These are phyloP conservation scores for Psephotus haematonotus DNA, from an alignment of 2,113 vertebrate species.

Conservation along the genomic window DNA sequence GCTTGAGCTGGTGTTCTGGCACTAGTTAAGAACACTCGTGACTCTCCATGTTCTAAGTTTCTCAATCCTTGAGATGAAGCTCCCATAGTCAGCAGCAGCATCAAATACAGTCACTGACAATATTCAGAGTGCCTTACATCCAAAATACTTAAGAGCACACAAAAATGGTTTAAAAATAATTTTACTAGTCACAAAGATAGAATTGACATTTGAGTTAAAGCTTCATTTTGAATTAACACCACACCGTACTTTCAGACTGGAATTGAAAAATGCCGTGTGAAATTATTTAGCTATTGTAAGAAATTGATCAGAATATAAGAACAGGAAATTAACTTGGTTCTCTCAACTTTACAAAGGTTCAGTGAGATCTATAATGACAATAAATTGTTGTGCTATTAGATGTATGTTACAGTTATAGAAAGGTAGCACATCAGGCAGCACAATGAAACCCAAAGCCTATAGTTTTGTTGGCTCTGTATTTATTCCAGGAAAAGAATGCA, in stretches of 20 bases:
- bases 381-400: background rate
- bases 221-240: background rate
- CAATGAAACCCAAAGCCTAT: background rate
- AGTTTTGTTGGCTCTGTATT: background rate
- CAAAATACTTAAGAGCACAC: background rate
- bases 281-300: background rate
- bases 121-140: background rate
- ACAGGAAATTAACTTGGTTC: background rate
- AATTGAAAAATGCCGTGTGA: background rate
- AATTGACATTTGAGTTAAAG: slow-evolving; percentile 28
- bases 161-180: slow-evolving; percentile 20
- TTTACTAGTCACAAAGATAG: slow-evolving; percentile 24
- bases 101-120: background rate
- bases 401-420: background rate
- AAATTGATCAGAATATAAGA: background rate
- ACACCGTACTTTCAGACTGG: fast-evolving
- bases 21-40: background rate
- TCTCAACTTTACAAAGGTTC: background rate
- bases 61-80: background rate
- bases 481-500: background rate
- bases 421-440: background rate
- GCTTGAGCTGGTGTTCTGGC: slow-evolving; percentile 18
- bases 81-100: background rate
- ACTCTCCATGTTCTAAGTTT: background rate
- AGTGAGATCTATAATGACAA: background rate